These are phyloP conservation scores for Rapana venosa DNA, from an alignment of 2,888 invertebrate genomes.

Conservation along the genomic window DNA sequence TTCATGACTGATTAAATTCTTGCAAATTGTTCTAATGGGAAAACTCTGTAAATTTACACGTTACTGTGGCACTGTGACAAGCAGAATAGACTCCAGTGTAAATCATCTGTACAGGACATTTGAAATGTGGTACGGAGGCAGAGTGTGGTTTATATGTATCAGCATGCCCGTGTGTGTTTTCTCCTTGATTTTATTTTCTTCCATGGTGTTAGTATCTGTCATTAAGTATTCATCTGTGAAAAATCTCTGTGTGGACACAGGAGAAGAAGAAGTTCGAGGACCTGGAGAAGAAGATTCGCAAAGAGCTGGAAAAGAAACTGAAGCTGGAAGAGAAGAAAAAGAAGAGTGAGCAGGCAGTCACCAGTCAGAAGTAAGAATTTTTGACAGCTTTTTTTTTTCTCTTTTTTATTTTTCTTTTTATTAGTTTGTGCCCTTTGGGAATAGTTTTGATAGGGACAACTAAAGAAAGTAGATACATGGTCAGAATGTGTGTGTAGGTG, in stretches of 20 bases:
- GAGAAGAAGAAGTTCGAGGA: conserved; percentile 27
- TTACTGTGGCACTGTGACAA: too few species aligned
- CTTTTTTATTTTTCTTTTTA: not conserved
- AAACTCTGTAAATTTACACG: too few species aligned
- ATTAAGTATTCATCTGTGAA: not conserved
- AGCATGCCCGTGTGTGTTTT: not conserved
- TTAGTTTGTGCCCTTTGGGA: not conserved
- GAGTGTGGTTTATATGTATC: not conserved
- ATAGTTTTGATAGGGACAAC: not conserved
- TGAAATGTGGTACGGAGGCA: too few species aligned
- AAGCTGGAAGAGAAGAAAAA: conserved; percentile 15
- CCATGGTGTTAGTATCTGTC: not conserved
- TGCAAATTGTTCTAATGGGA: too few species aligned
- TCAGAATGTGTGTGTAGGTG: too few species aligned
- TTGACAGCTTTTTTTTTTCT: not conserved
- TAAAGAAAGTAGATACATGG: too few species aligned
- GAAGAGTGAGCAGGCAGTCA: not conserved
- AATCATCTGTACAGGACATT: too few species aligned
- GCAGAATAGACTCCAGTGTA: too few species aligned
- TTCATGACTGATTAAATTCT: too few species aligned
- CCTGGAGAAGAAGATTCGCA: conserved; percentile 40
- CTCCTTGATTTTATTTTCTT: not conserved
- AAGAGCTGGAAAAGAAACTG: conserved; percentile 40
- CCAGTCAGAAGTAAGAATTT: conserved; percentile 19
- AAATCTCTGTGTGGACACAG: not conserved